Conservation (phyloP, 2,113 vertebrate species). For the Calyptommatus sinebrachiatus region DNA sequence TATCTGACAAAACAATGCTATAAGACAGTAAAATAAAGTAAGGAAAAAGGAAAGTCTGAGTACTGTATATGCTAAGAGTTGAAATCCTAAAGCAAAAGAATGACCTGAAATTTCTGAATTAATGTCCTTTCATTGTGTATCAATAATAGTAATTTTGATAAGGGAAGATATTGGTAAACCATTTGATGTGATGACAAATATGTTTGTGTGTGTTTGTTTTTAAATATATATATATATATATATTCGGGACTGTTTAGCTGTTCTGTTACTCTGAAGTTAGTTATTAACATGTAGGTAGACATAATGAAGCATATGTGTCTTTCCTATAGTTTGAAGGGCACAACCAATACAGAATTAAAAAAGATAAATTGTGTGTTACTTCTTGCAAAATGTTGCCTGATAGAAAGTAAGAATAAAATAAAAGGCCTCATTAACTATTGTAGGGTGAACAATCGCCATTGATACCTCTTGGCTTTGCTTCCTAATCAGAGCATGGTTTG, state of each 20-base stretch:
- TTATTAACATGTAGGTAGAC: neutral
- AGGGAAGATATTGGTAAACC: neutral
- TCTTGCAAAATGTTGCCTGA: slow-evolving; percentile 18
- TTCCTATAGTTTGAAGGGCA: neutral
- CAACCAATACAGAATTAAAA: neutral
- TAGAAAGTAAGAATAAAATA: slow-evolving; percentile 41
- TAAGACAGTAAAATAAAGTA: no score
- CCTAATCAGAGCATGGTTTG: slow-evolving; percentile 37
- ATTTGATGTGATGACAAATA: neutral
- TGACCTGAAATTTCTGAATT: no score
- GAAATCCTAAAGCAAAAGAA: no score
- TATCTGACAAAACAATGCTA: no score
- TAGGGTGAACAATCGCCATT: slow-evolving; percentile 52
- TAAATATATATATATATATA: no score
- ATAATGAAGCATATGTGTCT: neutral
- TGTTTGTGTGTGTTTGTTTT: no score
- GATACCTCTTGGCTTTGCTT: slow-evolving; percentile 59
- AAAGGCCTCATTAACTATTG: slow-evolving; percentile 35
- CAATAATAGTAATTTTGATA: neutral
- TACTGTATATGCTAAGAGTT: no score
- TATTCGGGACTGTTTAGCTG: neutral
- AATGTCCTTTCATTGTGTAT: no score
- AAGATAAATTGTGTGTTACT: slow-evolving; percentile 7
- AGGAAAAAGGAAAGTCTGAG: no score
- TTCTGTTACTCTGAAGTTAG: neutral